Conservation (phyloP, 2,888 invertebrate genomes). For the Pimpla rufipes region DNA sequence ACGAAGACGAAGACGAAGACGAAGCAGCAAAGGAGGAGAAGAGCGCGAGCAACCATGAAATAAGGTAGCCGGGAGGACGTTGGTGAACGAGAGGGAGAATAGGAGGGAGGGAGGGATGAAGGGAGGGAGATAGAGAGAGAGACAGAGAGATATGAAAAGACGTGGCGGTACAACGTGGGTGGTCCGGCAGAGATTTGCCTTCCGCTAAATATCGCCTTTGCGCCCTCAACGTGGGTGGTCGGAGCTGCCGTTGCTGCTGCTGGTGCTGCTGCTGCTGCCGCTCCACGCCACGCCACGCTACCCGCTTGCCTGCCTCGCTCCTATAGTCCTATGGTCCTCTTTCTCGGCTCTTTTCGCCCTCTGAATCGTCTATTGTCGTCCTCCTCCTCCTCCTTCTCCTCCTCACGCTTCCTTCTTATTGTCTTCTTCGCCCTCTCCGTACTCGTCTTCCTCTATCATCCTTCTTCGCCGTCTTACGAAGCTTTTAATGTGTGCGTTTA, state of each 20-base stretch:
- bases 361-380: constrained; percentile 30
- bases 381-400: constrained; percentile 12
- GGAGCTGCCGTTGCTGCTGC: constrained; percentile 61
- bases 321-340: constrained; percentile 17
- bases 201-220: constrained; percentile 85
- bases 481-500: constrained; percentile 18
- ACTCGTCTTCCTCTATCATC: constrained; percentile 43
- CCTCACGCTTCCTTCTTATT: neutral
- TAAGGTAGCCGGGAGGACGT: constrained; percentile 58
- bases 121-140: constrained; percentile 70
- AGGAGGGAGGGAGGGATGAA: constrained; percentile 29
- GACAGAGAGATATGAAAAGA: constrained; percentile 54
- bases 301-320: constrained; percentile 24
- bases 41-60: constrained; percentile 30
- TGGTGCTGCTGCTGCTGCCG: constrained; percentile 49
- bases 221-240: constrained; percentile 84
- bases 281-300: constrained; percentile 44
- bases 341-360: constrained; percentile 33
- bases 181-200: constrained; percentile 84
- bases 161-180: constrained; percentile 80
- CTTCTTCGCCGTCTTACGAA: constrained; percentile 17
- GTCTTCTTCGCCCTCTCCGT: constrained; percentile 9
- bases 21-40: neutral
- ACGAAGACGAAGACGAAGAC: constrained; percentile 6
- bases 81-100: constrained; percentile 31